Conservation (phyloP, 2,113 vertebrate genomes). For the Diadophis punctatus region DNA sequence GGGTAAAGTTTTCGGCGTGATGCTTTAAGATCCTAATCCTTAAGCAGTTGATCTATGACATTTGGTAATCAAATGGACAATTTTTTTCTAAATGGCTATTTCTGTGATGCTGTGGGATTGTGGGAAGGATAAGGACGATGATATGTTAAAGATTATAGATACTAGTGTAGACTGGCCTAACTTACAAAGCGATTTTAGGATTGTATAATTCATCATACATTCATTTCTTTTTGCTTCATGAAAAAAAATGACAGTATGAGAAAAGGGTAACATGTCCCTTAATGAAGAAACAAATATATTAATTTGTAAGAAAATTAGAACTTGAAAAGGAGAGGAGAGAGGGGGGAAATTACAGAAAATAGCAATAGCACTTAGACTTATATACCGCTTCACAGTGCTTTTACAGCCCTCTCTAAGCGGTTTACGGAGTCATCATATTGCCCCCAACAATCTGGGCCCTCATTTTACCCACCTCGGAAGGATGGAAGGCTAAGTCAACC, state of each 20-base stretch:
- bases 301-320: no score
- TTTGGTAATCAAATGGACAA: not conserved
- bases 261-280: not conserved
- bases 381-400: no score
- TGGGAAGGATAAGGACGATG: not conserved
- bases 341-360: no score
- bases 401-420: no score
- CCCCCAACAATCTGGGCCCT: no score
- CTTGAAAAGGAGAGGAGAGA: no score
- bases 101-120: not conserved
- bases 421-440: no score
- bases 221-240: not conserved
- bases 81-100: fast-evolving
- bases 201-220: not conserved
- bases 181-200: not conserved
- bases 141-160: not conserved
- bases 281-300: not conserved
- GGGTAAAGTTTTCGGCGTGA: not conserved
- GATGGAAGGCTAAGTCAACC: no score
- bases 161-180: not conserved
- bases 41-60: not conserved
- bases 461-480: no score
- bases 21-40: not conserved
- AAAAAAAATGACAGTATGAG: not conserved
- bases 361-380: no score